These are phyloP conservation scores for Cotesia vestalis DNA, from an alignment of 1,140 invertebrate species.

Conservation along the genomic window DNA sequence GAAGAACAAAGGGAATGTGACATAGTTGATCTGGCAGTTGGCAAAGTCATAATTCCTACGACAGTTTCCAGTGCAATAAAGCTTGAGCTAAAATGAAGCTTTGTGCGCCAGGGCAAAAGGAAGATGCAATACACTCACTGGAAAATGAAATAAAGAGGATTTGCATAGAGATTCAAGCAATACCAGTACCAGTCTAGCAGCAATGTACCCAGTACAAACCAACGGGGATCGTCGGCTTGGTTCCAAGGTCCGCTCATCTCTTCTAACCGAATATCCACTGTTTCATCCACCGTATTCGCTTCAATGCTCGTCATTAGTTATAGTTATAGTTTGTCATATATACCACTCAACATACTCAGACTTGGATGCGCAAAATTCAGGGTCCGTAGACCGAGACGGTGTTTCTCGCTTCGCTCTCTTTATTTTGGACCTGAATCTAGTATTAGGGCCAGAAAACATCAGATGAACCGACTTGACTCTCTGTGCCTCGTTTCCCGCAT, in stretches of 20 bases:
- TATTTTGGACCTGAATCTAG: not conserved
- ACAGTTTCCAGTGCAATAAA: slow-evolving; percentile 36
- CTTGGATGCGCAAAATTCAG: not conserved
- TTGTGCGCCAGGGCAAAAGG: not conserved
- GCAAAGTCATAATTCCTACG: slow-evolving; percentile 31
- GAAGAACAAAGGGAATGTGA: slow-evolving; percentile 26
- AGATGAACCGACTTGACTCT: not conserved
- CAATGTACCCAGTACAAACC: not conserved
- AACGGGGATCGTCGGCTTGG: not conserved
- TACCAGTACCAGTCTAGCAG: not conserved
- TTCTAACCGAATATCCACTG: slow-evolving; percentile 33
- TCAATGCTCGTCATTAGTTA: slow-evolving; percentile 34
- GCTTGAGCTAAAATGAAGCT: slow-evolving; percentile 21
- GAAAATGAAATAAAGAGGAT: slow-evolving; percentile 30
- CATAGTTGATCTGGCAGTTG: slow-evolving; percentile 32
- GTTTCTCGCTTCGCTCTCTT: slow-evolving; percentile 1
- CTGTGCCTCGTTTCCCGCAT: not conserved
- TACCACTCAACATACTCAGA: too few species aligned
- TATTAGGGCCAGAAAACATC: slow-evolving; percentile 7
- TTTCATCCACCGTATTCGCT: not conserved
- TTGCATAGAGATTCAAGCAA: slow-evolving; percentile 30
- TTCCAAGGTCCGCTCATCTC: slow-evolving; percentile 14
- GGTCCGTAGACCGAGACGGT: slow-evolving; percentile 27
- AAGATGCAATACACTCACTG: not conserved
- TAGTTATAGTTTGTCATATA: not conserved